Evolutionary conservation across 2,888 invertebrate genomes (phyloP).

Genomic region (Agelastica alni): DNA sequence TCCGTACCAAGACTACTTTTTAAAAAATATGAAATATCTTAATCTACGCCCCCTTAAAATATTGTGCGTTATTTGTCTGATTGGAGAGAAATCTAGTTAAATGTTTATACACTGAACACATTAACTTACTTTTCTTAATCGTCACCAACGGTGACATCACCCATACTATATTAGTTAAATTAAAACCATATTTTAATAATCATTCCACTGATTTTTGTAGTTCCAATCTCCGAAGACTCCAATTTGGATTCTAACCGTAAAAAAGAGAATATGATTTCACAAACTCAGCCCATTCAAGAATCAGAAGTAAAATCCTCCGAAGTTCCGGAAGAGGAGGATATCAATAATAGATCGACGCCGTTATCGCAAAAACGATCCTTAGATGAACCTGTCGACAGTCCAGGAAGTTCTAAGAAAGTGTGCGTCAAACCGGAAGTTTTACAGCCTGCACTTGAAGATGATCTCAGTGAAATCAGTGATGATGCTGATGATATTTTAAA

Average conservation of each 20-base stretch:
- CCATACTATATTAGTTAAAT: no score
- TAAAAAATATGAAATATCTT: no score
- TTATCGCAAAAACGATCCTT: constrained; percentile 19
- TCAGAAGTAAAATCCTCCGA: background rate
- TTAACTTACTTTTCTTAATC: no score
- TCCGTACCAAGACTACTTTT: no score
- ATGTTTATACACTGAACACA: no score
- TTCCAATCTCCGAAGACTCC: constrained; percentile 34
- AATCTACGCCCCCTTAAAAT: no score
- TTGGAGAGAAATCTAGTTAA: no score
- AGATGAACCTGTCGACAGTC: constrained; percentile 37
- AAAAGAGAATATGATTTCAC: constrained; percentile 27
- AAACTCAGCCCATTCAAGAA: background rate
- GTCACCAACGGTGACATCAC: no score
- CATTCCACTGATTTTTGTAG: constrained; percentile 11
- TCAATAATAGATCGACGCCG: constrained; percentile 8
- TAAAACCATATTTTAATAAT: no score
- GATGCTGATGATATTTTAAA: constrained; percentile 87
- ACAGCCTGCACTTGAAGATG: constrained; percentile 61
- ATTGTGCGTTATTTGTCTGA: no score
- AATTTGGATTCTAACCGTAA: constrained; percentile 37
- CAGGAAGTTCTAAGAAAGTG: constrained; percentile 57
- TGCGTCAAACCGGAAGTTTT: constrained; percentile 38
- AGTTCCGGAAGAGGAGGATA: constrained; percentile 10
- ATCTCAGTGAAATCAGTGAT: constrained; percentile 86